These are phyloP conservation scores for Neodiprion pinetum DNA, from an alignment of 1,140 invertebrate species.

Conservation along the genomic window DNA sequence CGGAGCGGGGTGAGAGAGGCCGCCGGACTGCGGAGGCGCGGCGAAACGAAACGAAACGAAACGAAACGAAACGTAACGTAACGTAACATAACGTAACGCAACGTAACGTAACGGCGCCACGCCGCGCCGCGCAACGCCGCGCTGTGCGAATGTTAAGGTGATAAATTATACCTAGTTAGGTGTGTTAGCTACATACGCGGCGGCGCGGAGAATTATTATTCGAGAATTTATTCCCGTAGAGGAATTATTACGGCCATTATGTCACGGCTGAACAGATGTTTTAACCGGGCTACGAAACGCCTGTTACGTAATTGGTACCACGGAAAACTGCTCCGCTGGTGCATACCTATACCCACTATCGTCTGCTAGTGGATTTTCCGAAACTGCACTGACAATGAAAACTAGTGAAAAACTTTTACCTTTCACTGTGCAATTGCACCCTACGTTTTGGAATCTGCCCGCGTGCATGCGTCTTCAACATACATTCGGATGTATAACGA, in stretches of 20 bases:
- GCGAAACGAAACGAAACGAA: background rate
- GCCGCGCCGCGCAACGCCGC: too few relatives aligned
- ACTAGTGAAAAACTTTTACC: too few relatives aligned
- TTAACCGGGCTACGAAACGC: background rate
- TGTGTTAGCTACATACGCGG: background rate
- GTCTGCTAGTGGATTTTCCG: too few relatives aligned
- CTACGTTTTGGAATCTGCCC: too few relatives aligned
- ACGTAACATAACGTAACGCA: background rate
- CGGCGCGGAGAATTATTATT: slow-evolving; percentile 3
- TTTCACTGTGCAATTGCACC: too few relatives aligned
- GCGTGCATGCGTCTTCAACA: too few relatives aligned
- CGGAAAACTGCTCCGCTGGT: background rate
- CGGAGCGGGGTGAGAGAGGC: background rate
- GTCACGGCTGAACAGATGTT: slow-evolving; percentile 2
- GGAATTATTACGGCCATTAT: slow-evolving; percentile 3
- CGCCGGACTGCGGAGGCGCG: background rate
- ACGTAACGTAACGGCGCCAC: background rate
- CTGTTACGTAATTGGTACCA: background rate
- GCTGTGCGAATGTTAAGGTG: background rate
- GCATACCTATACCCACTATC: too few relatives aligned
- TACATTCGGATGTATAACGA: too few relatives aligned
- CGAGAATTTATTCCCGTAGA: background rate
- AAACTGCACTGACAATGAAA: too few relatives aligned
- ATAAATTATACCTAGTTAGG: slow-evolving; percentile 1
- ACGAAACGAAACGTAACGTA: background rate